Conservation (phyloP, 2,888 invertebrate genomes). For the Apotomis capreana region DNA sequence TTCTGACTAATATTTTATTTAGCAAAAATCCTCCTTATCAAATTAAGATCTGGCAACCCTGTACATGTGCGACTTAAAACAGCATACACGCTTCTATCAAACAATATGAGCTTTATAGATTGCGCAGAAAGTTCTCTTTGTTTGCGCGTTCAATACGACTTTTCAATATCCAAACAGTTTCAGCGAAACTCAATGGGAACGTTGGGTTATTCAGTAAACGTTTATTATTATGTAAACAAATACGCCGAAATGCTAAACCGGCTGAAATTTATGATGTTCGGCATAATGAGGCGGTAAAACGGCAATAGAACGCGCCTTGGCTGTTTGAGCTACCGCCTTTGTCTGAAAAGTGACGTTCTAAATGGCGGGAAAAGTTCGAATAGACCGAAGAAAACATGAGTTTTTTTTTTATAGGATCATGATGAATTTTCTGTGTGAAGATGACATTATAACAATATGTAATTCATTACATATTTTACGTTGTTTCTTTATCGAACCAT, state of each 20-base stretch:
- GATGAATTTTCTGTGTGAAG: too few relatives aligned
- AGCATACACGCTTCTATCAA: background rate
- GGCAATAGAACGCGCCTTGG: slow-evolving; percentile 42
- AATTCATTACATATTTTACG: too few relatives aligned
- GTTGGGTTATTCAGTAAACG: slow-evolving; percentile 50
- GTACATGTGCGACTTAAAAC: background rate
- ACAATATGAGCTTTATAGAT: background rate
- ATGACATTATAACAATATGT: too few relatives aligned
- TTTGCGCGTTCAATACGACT: background rate
- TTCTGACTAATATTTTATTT: too few relatives aligned
- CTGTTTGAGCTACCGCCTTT: slow-evolving; percentile 38
- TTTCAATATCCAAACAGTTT: background rate
- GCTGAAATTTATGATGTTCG: slow-evolving; percentile 42
- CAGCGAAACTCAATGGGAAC: slow-evolving; percentile 40
- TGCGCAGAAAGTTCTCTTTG: background rate
- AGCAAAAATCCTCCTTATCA: too few relatives aligned
- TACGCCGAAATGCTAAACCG: slow-evolving; percentile 44
- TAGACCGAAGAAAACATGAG: background rate
- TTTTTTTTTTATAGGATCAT: background rate
- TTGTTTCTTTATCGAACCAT: too few relatives aligned
- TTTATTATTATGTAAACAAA: slow-evolving; percentile 58
- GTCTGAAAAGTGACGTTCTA: slow-evolving; percentile 7
- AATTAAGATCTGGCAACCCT: too few relatives aligned
- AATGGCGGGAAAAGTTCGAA: background rate
- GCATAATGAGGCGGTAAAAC: slow-evolving; percentile 47